Percentiles rank a stretch among this genome's conserved stretches.
phyloP scores from a whole-genome alignment of 2,888 invertebrate genomes.

The Drosophila glabriapex region DNA sequence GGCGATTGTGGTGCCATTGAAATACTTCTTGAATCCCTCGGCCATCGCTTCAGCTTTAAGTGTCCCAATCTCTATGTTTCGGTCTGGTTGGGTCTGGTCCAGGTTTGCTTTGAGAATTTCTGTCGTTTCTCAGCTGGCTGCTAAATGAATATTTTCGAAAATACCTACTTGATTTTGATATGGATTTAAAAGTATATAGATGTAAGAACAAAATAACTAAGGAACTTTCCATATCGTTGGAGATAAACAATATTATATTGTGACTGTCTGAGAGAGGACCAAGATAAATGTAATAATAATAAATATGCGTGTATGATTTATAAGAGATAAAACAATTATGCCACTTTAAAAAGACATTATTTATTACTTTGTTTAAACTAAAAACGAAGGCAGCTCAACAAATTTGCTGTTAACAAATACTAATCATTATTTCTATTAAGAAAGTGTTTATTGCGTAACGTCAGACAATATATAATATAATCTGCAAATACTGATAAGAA shows the following conservation, averaged over 20 bases:
- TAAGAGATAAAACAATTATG: background rate
- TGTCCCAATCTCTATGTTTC: slow-evolving; percentile 1
- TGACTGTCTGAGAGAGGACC: background rate
- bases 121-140: slow-evolving; percentile 4
- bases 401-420: background rate
- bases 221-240: background rate
- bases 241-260: background rate
- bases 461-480: slow-evolving; percentile 13
- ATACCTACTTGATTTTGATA: background rate
- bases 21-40: slow-evolving; percentile 60
- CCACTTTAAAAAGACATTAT: background rate
- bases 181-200: background rate
- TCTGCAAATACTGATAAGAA: slow-evolving; percentile 28
- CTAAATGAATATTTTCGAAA: background rate
- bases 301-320: background rate
- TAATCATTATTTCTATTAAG: background rate
- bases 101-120: slow-evolving; percentile 1
- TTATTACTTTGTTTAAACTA: background rate
- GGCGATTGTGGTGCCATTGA: slow-evolving; percentile 48
- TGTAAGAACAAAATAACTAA: background rate
- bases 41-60: slow-evolving; percentile 41
- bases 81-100: slow-evolving; percentile 10
- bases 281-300: background rate
- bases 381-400: background rate
- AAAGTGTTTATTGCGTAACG: slow-evolving; percentile 1